A percentile compares a stretch with the other conserved stretches of the same genome.
phyloP scores from a whole-genome alignment of 2,113 vertebrate species.

The Tringa solitaria region DNA sequence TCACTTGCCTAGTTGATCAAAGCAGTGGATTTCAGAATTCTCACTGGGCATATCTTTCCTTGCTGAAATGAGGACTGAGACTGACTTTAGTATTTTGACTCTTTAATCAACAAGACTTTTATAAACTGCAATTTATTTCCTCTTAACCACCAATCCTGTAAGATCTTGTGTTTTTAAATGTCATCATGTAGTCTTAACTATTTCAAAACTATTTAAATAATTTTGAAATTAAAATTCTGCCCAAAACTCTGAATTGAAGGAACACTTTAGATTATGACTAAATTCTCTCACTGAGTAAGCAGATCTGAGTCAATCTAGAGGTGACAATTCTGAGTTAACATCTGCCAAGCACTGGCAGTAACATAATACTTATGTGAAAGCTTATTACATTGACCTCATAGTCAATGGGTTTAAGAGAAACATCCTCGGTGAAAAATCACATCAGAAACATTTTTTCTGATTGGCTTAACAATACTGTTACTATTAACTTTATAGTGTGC shows the following conservation, averaged over 20 bases:
- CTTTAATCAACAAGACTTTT: background rate
- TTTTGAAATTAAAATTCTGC: background rate
- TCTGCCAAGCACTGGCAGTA: conserved; percentile 25
- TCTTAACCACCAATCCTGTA: background rate
- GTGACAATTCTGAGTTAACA: conserved; percentile 4
- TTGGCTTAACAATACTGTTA: conserved; percentile 40
- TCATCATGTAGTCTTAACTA: background rate
- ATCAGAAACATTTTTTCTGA: conserved; percentile 22
- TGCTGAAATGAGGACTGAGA: background rate
- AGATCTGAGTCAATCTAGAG: conserved; percentile 29
- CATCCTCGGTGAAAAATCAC: conserved; percentile 14
- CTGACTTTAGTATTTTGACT: background rate
- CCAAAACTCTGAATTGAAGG: background rate
- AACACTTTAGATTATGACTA: background rate
- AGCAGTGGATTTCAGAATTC: conserved; percentile 17
- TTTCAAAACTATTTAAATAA: background rate
- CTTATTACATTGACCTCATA: conserved; percentile 57
- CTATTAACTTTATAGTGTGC: conserved; percentile 70
- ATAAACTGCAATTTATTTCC: conserved; percentile 10
- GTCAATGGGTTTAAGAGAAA: conserved; percentile 9
- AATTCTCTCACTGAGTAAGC: conserved; percentile 33
- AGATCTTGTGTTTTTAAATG: background rate
- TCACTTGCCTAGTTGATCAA: conserved; percentile 24
- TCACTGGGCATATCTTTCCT: background rate
- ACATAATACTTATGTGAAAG: background rate